These are phyloP conservation scores for Cryptocheilus praepositus DNA, from an alignment of 2,888 invertebrate genomes.

Conservation along the genomic window DNA sequence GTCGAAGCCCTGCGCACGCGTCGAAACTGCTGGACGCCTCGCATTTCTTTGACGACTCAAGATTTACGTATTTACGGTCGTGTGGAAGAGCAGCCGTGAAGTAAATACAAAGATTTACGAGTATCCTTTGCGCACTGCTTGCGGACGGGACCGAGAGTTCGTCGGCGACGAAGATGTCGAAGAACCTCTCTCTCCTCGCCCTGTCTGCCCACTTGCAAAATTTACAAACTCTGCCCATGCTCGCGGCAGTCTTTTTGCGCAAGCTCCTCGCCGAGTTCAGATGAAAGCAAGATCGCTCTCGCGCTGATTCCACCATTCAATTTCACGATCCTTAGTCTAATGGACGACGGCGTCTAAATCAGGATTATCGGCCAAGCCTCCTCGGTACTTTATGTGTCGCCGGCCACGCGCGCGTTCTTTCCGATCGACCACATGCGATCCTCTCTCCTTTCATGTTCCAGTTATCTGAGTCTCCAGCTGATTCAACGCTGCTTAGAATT, in stretches of 20 bases:
- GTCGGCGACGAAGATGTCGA: constrained; percentile 12
- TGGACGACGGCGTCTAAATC: constrained; percentile 67
- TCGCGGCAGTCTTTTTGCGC: constrained; percentile 54
- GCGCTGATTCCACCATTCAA: constrained; percentile 67
- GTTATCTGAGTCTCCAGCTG: too few relatives aligned
- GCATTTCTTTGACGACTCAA: constrained; percentile 33
- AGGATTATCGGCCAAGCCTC: constrained; percentile 63
- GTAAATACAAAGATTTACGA: constrained; percentile 59
- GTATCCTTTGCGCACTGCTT: constrained; percentile 42
- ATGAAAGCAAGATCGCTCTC: constrained; percentile 40
- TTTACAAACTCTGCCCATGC: constrained; percentile 54
- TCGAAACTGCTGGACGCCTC: constrained; percentile 10
- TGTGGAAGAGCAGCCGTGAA: constrained; percentile 33
- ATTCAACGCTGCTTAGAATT: too few relatives aligned
- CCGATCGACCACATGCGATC: neutral
- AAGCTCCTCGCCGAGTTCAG: constrained; percentile 28
- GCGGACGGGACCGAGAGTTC: constrained; percentile 12
- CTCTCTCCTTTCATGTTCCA: neutral
- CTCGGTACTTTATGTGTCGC: constrained; percentile 40
- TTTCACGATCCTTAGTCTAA: constrained; percentile 67
- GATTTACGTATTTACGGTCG: constrained; percentile 53
- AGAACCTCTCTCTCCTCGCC: constrained; percentile 20
- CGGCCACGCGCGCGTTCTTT: constrained; percentile 6
- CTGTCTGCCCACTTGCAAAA: constrained; percentile 57
- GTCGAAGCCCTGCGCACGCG: neutral